phyloP scores from a whole-genome alignment of 2,113 vertebrate genomes.

The Gobiocypris rarus region DNA sequence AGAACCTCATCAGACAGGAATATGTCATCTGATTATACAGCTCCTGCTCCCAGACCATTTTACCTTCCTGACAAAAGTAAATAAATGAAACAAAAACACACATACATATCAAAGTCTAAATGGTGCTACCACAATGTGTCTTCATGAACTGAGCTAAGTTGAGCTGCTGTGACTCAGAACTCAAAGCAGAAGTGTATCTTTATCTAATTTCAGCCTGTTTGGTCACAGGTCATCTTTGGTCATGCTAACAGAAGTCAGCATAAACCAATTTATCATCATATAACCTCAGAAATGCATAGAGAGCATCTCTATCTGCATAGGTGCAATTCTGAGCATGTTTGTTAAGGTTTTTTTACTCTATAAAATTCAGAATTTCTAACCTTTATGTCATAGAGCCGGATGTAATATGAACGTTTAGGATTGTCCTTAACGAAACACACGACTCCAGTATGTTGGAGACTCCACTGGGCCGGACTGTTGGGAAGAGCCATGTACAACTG shows the following conservation, averaged over 20 bases:
- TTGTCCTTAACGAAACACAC: conserved; percentile 82
- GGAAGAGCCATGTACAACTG: conserved; percentile 77
- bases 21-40: conserved; percentile 76
- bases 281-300: background rate
- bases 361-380: conserved; percentile 54
- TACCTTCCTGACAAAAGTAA: conserved; percentile 67
- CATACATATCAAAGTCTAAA: background rate
- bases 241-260: background rate
- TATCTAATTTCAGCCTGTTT: conserved; percentile 1
- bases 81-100: background rate
- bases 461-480: conserved; percentile 71
- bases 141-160: background rate
- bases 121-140: background rate
- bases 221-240: background rate
- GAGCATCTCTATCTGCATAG: background rate
- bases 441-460: conserved; percentile 74
- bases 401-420: conserved; percentile 79
- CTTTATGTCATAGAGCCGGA: conserved; percentile 76
- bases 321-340: background rate
- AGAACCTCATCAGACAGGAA: conserved; percentile 67
- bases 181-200: conserved; percentile 14
- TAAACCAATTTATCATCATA: background rate
- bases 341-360: background rate
- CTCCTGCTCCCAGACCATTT: conserved; percentile 81
- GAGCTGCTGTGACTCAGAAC: background rate